Conservation (phyloP, 2,113 vertebrate genomes). For the Bubalus kerabau region DNA sequence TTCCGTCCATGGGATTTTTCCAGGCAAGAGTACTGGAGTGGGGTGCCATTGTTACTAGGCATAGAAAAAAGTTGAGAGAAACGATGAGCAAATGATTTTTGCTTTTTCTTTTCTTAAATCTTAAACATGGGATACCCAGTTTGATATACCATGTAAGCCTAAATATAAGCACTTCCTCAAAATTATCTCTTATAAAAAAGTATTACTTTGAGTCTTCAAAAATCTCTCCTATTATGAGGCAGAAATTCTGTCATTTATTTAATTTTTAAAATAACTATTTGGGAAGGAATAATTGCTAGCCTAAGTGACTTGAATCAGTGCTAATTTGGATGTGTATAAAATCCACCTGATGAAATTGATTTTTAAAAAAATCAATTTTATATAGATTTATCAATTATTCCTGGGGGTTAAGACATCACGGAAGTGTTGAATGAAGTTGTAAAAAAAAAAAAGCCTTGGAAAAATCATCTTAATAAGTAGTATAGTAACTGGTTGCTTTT, state of each 20-base stretch:
- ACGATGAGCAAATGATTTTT: conserved; percentile 11
- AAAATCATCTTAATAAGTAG: conserved; percentile 2
- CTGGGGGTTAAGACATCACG: not conserved
- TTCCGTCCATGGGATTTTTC: no score
- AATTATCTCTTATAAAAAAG: not conserved
- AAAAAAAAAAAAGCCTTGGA: not conserved
- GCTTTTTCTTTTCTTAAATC: not conserved
- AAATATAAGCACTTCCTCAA: not conserved
- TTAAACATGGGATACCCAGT: not conserved
- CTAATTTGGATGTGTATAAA: conserved; percentile 40
- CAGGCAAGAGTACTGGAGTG: no score
- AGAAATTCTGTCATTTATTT: conserved; percentile 20
- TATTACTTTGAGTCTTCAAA: conserved; percentile 1
- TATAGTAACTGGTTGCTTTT: not conserved
- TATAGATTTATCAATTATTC: not conserved
- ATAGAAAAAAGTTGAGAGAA: conserved; percentile 16
- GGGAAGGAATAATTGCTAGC: not conserved
- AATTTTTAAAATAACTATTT: conserved; percentile 22
- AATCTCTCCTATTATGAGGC: not conserved
- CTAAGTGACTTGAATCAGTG: not conserved
- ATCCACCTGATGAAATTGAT: conserved; percentile 4
- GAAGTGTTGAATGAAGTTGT: not conserved
- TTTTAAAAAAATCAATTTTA: not conserved
- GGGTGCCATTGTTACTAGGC: not conserved
- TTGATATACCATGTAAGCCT: not conserved